Base-by-base conservation (phyloP, 2,113 vertebrate genomes). In the Dolichotis patagonum region DNA sequence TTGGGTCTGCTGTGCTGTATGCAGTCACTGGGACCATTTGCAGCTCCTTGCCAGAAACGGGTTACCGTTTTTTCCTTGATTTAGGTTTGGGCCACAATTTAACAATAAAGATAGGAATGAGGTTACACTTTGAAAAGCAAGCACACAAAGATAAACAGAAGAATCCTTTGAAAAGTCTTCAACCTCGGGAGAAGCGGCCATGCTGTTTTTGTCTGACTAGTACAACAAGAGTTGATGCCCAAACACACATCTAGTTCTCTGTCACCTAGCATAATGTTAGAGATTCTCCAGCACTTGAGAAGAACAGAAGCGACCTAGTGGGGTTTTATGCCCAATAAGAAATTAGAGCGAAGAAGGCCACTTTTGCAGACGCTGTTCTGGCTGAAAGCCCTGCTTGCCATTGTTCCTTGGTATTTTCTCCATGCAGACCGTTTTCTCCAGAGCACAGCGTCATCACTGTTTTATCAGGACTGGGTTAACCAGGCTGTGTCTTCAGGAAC, bases 401-500 rank as follows among this genome's bases (percentile, higher is more conserved):
- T 12, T 16, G 24, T 2, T 3, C 93, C 90, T 58, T 56, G 20
- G 2, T 24, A n/a, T 83, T 88, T 80, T 95, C 49, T 88, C 28
- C 17, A 24, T 30, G 41, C 16, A 84, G 41, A 86, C 28, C 41
- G 81, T 77, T 65, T 38, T 24, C 30, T 77, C 43, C 13, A 77
- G 0, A 17, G 28, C 73, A 49, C 20, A 78, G 56, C n/a, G 10
- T n/a, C 54, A 71, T 14, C 24, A 14, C 2, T 46, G 32, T 85
- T 73, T 63, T 30, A 6, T 13, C 49, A 13, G 10, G 35, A 17
- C 41, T 46, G 16, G 60, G 54, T 30, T 77, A n/a, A 13, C 43
- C 54, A 85, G 56, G 46, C 56, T 93, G 54, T 88, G 67, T 88
- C 30, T 85, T 75, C 41, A 54, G 77, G 58, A 17, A 85, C 26